A percentile compares a stretch with the other conserved stretches of the same genome.
Conservation (phyloP, 2,797 vertebrate species). For the Enteromius mattozi region DNA sequence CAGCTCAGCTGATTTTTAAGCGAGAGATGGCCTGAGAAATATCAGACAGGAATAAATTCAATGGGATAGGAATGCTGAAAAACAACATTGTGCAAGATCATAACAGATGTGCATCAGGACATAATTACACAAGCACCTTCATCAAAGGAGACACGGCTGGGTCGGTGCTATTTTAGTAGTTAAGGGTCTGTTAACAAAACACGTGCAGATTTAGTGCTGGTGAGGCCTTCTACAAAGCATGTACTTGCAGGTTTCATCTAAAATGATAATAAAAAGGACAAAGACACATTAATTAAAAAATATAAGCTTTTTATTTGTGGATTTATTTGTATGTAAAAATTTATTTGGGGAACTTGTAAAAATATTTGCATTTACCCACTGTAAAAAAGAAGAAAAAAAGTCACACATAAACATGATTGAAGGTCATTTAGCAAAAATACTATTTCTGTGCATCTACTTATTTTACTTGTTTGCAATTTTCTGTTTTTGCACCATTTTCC, state of each 20-base stretch:
- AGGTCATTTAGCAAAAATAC: background rate
- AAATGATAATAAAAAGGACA: background rate
- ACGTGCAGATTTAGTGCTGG: background rate
- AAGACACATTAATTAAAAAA: background rate
- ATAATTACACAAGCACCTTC: background rate
- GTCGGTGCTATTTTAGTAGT: background rate
- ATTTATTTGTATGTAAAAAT: background rate
- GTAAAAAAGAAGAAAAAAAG: background rate
- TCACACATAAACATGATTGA: background rate
- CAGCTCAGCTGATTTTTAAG: background rate
- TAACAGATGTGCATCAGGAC: background rate
- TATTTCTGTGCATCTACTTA: too few relatives aligned
- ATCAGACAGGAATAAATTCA: constrained; percentile 4
- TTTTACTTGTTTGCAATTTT: background rate
- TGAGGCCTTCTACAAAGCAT: background rate
- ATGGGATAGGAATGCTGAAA: constrained; percentile 19
- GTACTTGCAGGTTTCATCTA: background rate
- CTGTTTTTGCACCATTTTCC: background rate
- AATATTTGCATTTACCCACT: background rate
- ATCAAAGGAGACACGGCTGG: constrained; percentile 6
- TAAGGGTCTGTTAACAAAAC: background rate
- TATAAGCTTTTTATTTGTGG: background rate
- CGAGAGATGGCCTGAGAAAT: background rate
- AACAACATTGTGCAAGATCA: constrained; percentile 4
- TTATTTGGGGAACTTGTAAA: background rate